Percentiles rank a stretch among this genome's conserved stretches.
Conservation (phyloP, 2,797 vertebrate genomes). For the Scolopax rusticola region DNA sequence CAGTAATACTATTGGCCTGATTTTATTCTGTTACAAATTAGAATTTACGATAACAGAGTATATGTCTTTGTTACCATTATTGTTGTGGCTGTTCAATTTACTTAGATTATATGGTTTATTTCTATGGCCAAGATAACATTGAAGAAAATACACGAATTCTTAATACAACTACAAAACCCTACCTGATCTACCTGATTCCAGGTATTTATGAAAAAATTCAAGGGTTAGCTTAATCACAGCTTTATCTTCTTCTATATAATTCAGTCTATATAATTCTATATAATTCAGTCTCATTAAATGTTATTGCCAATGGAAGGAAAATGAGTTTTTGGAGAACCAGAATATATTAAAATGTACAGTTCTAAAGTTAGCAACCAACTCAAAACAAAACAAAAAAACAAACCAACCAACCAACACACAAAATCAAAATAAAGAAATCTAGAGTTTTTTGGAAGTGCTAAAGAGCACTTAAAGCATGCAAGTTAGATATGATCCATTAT, state of each 20-base stretch:
- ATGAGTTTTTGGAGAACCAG: neutral
- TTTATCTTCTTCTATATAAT: neutral
- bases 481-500: neutral
- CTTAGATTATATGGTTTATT: neutral
- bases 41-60: neutral
- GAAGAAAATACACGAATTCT: neutral
- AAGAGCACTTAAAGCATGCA: neutral
- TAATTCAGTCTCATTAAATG: neutral
- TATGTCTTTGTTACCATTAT: neutral
- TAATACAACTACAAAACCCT: neutral
- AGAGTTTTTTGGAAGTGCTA: neutral
- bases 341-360: neutral
- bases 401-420: no score
- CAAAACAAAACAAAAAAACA: neutral
- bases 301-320: neutral
- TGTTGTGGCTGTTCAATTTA: neutral
- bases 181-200: neutral
- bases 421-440: neutral
- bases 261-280: neutral
- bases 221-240: neutral
- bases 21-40: neutral
- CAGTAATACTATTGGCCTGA: neutral
- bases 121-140: neutral
- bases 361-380: neutral
- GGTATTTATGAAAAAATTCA: neutral